A percentile compares a stretch with the other conserved stretches of the same genome.
Conservation (phyloP, 2,888 invertebrate genomes). For the Tiliacea aurago region DNA sequence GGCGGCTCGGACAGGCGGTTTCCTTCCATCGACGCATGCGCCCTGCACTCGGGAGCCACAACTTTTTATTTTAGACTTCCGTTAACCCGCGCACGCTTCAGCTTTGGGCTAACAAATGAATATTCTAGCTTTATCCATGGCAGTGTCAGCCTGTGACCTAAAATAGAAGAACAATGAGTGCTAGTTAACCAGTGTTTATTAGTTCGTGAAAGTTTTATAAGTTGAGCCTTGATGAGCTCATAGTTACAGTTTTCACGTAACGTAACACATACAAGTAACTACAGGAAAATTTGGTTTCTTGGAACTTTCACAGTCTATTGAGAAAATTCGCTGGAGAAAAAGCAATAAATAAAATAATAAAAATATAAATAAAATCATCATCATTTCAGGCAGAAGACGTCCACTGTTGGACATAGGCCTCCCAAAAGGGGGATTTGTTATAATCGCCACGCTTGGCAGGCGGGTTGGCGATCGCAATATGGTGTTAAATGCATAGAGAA, state of each 20-base stretch:
- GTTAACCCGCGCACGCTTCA: conserved; percentile 43
- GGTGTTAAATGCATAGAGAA: too few species aligned
- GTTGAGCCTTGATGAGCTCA: neutral
- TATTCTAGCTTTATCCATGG: conserved; percentile 45
- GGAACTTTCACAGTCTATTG: neutral
- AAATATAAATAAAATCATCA: too few species aligned
- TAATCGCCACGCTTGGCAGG: too few species aligned
- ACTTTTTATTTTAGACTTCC: conserved; percentile 68
- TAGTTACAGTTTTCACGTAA: neutral
- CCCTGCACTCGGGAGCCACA: conserved; percentile 56
- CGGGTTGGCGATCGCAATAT: too few species aligned
- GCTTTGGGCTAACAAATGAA: conserved; percentile 52
- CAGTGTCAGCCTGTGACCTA: conserved; percentile 26
- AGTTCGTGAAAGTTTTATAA: neutral
- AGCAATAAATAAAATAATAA: neutral
- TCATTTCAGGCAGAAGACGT: too few species aligned
- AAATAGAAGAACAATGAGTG: conserved; percentile 19
- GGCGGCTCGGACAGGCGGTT: conserved; percentile 74
- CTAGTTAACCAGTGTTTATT: conserved; percentile 11
- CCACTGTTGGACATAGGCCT: too few species aligned
- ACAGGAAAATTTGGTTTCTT: neutral
- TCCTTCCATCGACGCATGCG: conserved; percentile 80
- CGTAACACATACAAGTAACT: neutral
- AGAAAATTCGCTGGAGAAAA: neutral
- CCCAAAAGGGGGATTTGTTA: too few species aligned